These are phyloP conservation scores for Microctenopoma stevenorrisi DNA, from an alignment of 2,797 vertebrate species.

Conservation along the genomic window DNA sequence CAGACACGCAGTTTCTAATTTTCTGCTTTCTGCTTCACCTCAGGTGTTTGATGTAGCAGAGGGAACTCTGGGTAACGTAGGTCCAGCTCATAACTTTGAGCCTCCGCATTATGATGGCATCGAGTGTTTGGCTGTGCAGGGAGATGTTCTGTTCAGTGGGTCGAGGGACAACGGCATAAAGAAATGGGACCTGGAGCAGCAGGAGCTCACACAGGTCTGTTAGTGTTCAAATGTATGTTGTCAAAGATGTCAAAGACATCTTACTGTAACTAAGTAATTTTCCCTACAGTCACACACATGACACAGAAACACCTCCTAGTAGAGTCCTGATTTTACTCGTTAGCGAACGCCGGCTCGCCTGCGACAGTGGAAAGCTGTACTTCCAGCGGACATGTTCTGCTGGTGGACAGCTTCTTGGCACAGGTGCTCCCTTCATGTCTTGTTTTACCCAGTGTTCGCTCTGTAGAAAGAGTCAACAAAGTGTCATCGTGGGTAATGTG, in stretches of 20 bases:
- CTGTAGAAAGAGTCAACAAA: conserved; percentile 37
- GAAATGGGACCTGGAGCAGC: conserved; percentile 97
- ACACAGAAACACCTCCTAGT: not conserved
- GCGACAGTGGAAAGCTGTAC: conserved; percentile 15
- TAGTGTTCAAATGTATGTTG: not conserved
- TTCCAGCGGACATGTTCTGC: conserved; percentile 16
- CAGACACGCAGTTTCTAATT: not conserved
- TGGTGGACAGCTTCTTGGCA: conserved; percentile 33
- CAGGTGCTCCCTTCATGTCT: conserved; percentile 30
- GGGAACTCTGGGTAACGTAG: conserved; percentile 88
- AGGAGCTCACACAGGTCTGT: conserved; percentile 94
- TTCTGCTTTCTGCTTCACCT: not conserved
- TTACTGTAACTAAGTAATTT: not conserved
- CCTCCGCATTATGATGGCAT: conserved; percentile 98
- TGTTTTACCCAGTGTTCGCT: conserved; percentile 38
- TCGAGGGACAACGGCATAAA: conserved; percentile 98
- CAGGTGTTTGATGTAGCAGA: conserved; percentile 95
- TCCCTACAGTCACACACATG: not conserved
- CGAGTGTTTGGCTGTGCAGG: conserved; percentile 93
- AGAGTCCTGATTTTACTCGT: conserved; percentile 2
- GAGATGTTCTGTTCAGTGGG: conserved; percentile 92
- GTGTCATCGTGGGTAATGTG: conserved; percentile 51
- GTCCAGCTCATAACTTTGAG: conserved; percentile 96
- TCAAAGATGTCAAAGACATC: too few species aligned
- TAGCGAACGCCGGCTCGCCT: not conserved